Evolutionary conservation across 1,140 invertebrate species (phyloP).

Genomic region (Drosophila ironensis): DNA sequence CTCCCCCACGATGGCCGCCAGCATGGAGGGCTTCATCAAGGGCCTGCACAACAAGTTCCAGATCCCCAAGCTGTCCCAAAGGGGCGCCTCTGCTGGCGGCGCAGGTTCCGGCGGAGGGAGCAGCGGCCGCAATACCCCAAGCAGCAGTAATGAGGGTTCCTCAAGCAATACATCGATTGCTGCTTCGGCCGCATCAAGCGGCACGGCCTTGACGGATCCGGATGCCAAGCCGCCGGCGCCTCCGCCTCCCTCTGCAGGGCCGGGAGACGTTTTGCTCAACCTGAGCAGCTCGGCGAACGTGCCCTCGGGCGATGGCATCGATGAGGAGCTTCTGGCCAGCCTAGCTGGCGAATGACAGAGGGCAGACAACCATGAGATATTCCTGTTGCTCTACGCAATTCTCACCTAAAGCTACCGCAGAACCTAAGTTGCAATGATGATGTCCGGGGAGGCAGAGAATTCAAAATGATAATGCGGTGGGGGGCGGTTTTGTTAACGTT

Average conservation of each 20-base stretch:
- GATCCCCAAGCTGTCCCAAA: conserved; percentile 89
- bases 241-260: conserved; percentile 1
- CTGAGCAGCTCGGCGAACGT: conserved; percentile 10
- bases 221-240: conserved; percentile 13
- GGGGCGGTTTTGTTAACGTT: neutral
- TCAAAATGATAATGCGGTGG: neutral
- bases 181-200: neutral
- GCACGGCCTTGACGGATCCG: neutral
- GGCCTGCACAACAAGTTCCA: conserved; percentile 92
- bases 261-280: conserved; percentile 40
- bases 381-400: conserved; percentile 37
- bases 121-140: neutral
- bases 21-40: conserved; percentile 88
- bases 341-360: conserved; percentile 60
- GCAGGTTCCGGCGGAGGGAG: neutral
- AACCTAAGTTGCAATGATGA: neutral
- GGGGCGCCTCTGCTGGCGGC: conserved; percentile 21
- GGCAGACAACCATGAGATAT: conserved; percentile 9
- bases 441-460: neutral
- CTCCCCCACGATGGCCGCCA: conserved; percentile 78
- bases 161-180: conserved; percentile 8
- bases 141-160: neutral
- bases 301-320: conserved; percentile 48
- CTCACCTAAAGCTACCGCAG: conserved; percentile 9
- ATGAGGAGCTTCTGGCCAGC: conserved; percentile 66